Evolutionary conservation across 2,888 invertebrate species (phyloP).

Genomic region (Epicampocera succincta): DNA sequence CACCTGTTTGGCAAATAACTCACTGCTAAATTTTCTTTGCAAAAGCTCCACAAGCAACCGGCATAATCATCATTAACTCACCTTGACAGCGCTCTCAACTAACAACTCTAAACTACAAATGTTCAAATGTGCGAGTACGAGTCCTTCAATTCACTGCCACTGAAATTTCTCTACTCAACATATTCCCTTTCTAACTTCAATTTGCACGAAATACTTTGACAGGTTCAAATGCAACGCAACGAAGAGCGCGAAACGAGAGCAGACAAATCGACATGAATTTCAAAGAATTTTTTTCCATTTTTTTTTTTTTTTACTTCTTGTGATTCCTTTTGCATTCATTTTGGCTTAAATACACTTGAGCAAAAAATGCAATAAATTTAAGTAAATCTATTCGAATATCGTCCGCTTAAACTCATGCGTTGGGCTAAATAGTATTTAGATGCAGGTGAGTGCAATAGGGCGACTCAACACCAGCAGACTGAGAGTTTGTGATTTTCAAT

Average conservation of each 20-base stretch:
- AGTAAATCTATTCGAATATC: slow-evolving; percentile 33
- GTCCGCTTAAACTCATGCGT: neutral
- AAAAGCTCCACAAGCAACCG: neutral
- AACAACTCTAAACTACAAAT: slow-evolving; percentile 17
- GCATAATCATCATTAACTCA: slow-evolving; percentile 29
- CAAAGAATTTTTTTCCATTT: neutral
- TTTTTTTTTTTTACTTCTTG: too few species aligned
- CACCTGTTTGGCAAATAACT: neutral
- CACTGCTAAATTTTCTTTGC: neutral
- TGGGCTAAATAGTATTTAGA: neutral
- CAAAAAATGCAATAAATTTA: slow-evolving; percentile 56
- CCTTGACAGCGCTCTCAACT: slow-evolving; percentile 39
- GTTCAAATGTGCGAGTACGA: slow-evolving; percentile 12
- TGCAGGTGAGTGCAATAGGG: too few species aligned
- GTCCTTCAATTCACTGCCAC: slow-evolving; percentile 28
- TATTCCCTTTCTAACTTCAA: neutral
- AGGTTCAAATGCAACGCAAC: neutral
- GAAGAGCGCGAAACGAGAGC: neutral
- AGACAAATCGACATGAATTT: slow-evolving; percentile 41
- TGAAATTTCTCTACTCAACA: slow-evolving; percentile 2
- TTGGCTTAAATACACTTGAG: slow-evolving; percentile 37
- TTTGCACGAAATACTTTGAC: slow-evolving; percentile 26
- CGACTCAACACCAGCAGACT: too few species aligned
- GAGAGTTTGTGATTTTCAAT: too few species aligned
- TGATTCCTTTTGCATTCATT: neutral